Base-by-base conservation (phyloP, 2,797 vertebrate species). In the Gastrophryne carolinensis region DNA sequence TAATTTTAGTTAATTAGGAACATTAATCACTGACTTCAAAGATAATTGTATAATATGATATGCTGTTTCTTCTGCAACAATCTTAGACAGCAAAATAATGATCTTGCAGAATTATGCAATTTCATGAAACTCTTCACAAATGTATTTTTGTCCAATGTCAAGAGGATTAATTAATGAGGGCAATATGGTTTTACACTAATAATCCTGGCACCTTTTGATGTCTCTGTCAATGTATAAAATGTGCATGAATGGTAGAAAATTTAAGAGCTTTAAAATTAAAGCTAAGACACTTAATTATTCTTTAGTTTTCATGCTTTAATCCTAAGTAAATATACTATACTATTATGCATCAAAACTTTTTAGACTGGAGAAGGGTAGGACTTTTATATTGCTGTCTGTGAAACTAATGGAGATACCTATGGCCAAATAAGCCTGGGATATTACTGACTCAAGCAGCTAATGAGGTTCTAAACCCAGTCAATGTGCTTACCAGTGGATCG, bases 1-100 rank as follows among this genome's bases (percentile, higher is more conserved):
- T 74, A 74, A 74, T 74, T 73, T 65, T 19, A 74, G 72, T 66
- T 74, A 74, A 74, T 74, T 74, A 50, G 54, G 61, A 47, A 57
- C 72, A 74, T 74, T 74, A 74, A 74, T 74, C 72, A 74, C 35
- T 13, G 61, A 65, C 72, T 73, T 73, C 72, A 73, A 73, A 73
- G 72, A 57, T 66, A 68, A 75, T 68, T 68, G 64, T 60, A 37
- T 44, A 39, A 61, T 75, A 75, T 61, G 37, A 35, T 68, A 75
- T 68, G 56, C 63, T 37, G 54, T 75, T 75, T 68, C 64, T 75
- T 75, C 64, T 52, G 24, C 54, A 66, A 41, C 53, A 17, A 65
- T 73, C 52, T 19, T 19, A 56, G 50, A 29, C 27, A 73, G 61
- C 19, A 32, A 41, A 49, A 66, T 74, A 74, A 74, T 66, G 62